Evolutionary conservation across 2,113 vertebrate genomes (phyloP).

Genomic region (Pangasianodon hypophthalmus): DNA sequence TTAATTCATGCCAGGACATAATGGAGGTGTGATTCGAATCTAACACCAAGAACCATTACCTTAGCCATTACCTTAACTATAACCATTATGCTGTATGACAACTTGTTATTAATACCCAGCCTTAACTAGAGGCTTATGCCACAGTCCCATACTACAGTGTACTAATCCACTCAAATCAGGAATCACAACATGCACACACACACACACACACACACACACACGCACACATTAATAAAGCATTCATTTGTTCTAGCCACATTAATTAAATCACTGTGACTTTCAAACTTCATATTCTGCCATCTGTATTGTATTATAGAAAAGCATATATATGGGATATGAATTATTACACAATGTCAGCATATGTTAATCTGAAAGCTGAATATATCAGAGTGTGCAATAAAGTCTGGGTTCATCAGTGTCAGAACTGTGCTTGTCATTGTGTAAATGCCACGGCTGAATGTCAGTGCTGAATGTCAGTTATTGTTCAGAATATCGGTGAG

Average conservation of each 20-base stretch:
- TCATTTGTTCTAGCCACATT: neutral
- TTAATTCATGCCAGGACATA: constrained; percentile 9
- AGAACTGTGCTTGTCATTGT: constrained; percentile 28
- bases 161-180: constrained; percentile 32
- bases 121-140: constrained; percentile 38
- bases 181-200: constrained; percentile 5
- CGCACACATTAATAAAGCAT: neutral
- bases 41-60: neutral
- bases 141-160: constrained; percentile 18
- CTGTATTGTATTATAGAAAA: neutral
- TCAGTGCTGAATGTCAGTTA: constrained; percentile 39
- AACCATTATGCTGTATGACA: neutral
- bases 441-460: constrained; percentile 23
- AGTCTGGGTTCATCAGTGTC: neutral
- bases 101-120: constrained; percentile 25
- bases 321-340: neutral
- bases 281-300: neutral
- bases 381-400: constrained; percentile 22
- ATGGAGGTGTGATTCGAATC: neutral
- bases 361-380: constrained; percentile 1
- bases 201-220: constrained; percentile 27
- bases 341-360: constrained; percentile 10
- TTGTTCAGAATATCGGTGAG: constrained; percentile 5
- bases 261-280: neutral
- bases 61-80: neutral